Evolutionary conservation across 2,888 invertebrate genomes (phyloP).

Genomic region (Gymnosoma rotundatum): DNA sequence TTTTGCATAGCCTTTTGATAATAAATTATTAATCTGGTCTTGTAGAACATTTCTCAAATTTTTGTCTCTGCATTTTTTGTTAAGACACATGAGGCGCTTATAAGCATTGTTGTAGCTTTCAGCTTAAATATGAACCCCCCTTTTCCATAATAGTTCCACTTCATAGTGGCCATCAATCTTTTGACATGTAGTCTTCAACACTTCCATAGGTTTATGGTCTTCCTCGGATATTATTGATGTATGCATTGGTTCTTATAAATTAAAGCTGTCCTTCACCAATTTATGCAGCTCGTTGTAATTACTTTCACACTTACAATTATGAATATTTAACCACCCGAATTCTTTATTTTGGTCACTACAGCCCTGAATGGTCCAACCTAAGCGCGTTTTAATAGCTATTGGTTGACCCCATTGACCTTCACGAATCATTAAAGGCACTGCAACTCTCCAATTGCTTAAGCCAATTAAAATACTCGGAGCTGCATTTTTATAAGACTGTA

Average conservation of each 20-base stretch:
- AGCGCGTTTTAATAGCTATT: slow-evolving; percentile 45
- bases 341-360: too few relatives aligned
- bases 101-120: slow-evolving; percentile 34
- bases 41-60: slow-evolving; percentile 4
- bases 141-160: slow-evolving; percentile 30
- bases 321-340: too few relatives aligned
- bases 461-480: slow-evolving; percentile 51
- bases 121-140: background rate
- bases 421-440: too few relatives aligned
- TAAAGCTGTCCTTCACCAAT: slow-evolving; percentile 43
- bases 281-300: slow-evolving; percentile 24
- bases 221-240: too few relatives aligned
- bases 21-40: too few relatives aligned
- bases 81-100: slow-evolving; percentile 2
- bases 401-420: slow-evolving; percentile 53
- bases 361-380: slow-evolving; percentile 49
- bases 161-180: too few relatives aligned
- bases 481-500: slow-evolving; percentile 44
- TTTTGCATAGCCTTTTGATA: too few relatives aligned
- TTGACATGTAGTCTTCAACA: too few relatives aligned
- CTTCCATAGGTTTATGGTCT: too few relatives aligned
- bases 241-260: too few relatives aligned
- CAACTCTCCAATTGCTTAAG: slow-evolving; percentile 43
- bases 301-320: slow-evolving; percentile 36
- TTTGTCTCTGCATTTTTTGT: slow-evolving; percentile 2